Percentiles rank a stretch among this genome's conserved stretches.
These are phyloP conservation scores for Phenacoccus solenopsis DNA, from an alignment of 1,140 invertebrate genomes.

Conservation along the genomic window DNA sequence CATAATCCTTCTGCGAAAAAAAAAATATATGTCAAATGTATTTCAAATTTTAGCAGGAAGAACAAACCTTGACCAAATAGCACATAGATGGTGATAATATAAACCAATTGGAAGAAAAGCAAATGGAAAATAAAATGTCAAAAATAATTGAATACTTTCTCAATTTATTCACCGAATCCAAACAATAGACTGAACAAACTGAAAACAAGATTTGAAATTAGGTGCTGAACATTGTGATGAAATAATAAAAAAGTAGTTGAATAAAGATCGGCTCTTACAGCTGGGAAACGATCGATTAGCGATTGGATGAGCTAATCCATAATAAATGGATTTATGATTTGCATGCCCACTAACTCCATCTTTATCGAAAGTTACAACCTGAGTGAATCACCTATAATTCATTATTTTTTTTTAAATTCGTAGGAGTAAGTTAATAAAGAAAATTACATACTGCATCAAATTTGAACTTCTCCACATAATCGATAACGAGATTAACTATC, in stretches of 20 bases:
- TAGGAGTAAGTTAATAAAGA: not conserved
- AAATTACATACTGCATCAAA: conserved; percentile 46
- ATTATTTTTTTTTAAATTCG: no score
- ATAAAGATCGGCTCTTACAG: conserved; percentile 21
- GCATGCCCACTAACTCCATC: conserved; percentile 76
- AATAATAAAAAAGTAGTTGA: conserved; percentile 8
- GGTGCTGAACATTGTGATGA: not conserved
- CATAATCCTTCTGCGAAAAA: conserved; percentile 8
- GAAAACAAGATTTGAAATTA: conserved; percentile 26
- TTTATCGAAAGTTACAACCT: conserved; percentile 81
- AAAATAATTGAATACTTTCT: conserved; percentile 76
- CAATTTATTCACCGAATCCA: conserved; percentile 70
- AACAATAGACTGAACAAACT: conserved; percentile 62
- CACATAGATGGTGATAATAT: conserved; percentile 37
- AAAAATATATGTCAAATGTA: not conserved
- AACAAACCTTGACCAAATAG: conserved; percentile 29
- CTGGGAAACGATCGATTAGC: conserved; percentile 56
- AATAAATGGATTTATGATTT: conserved; percentile 77
- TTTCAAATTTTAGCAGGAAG: not conserved
- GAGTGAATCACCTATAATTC: conserved; percentile 19
- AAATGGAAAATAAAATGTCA: conserved; percentile 64
- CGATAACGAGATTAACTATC: conserved; percentile 54
- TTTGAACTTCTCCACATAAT: conserved; percentile 54
- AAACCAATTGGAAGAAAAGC: conserved; percentile 60
- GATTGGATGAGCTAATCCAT: conserved; percentile 59